Evolutionary conservation across 2,888 invertebrate genomes (phyloP).

Genomic region (Agrochola litura): DNA sequence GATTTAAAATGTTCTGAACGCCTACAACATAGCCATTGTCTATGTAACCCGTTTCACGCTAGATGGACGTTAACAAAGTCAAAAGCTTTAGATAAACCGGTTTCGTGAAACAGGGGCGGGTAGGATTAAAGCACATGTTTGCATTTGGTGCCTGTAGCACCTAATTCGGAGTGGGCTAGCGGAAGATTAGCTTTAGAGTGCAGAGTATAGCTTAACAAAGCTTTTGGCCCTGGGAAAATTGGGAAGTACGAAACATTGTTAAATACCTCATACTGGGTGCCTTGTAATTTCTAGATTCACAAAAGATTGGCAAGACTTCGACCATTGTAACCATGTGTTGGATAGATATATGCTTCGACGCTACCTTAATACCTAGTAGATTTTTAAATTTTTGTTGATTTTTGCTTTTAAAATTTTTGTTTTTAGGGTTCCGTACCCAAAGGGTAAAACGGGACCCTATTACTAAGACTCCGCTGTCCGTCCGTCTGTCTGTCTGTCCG

Average conservation of each 20-base stretch:
- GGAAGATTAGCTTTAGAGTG: not conserved
- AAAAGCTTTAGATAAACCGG: conserved; percentile 39
- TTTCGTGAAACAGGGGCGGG: not conserved
- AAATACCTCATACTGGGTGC: not conserved
- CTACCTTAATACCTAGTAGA: not conserved
- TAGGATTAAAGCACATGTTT: conserved; percentile 27
- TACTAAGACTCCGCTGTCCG: too few species aligned
- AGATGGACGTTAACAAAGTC: conserved; percentile 36
- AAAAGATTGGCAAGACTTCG: too few species aligned
- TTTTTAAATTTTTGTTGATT: too few species aligned
- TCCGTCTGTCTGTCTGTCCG: too few species aligned
- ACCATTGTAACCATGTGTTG: too few species aligned
- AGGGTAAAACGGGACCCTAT: too few species aligned
- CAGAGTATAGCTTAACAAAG: conserved; percentile 3
- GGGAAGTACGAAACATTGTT: not conserved
- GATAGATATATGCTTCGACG: not conserved
- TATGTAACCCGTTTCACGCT: conserved; percentile 21
- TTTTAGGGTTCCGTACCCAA: too few species aligned
- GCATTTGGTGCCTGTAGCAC: not conserved
- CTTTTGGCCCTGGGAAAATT: not conserved
- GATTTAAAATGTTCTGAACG: not conserved
- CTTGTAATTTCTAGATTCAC: not conserved
- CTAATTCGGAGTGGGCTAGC: not conserved
- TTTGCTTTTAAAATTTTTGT: too few species aligned
- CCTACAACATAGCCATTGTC: not conserved